Evolutionary conservation across 1,140 invertebrate genomes (phyloP).

Genomic region (Phortica variegata): DNA sequence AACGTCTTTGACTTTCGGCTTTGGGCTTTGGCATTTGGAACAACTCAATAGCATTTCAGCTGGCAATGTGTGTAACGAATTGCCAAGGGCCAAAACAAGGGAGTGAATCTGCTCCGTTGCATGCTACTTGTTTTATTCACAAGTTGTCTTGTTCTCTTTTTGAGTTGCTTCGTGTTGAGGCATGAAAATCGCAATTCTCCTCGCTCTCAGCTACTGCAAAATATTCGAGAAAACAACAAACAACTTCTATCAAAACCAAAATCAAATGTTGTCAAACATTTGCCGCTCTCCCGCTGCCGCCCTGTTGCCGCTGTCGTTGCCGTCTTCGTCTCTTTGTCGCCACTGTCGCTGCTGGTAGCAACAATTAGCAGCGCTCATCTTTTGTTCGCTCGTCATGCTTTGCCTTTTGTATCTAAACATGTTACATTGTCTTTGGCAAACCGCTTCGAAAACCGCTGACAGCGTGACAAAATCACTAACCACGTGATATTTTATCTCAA

Average conservation of each 20-base stretch:
- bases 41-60: too few species aligned
- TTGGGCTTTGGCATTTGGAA: too few species aligned
- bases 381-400: background rate
- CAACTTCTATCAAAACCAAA: conserved; percentile 9
- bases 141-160: too few species aligned
- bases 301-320: background rate
- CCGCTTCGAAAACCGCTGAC: conserved; percentile 41
- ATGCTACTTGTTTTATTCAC: too few species aligned
- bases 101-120: too few species aligned
- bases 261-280: conserved; percentile 52
- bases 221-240: conserved; percentile 46
- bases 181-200: conserved; percentile 51
- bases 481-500: conserved; percentile 56
- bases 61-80: too few species aligned
- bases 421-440: conserved; percentile 22
- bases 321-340: conserved; percentile 1
- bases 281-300: conserved; percentile 13
- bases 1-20: background rate
- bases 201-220: conserved; percentile 32
- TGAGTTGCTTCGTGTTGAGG: too few species aligned
- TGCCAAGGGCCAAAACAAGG: too few species aligned
- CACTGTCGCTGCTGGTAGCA: conserved; percentile 16
- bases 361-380: conserved; percentile 38
- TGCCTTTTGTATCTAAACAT: conserved; percentile 16
- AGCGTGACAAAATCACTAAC: conserved; percentile 56